Evolutionary conservation across 1,140 invertebrate species (phyloP), one percentile per base, ranked within the genome.

Genomic region (Nasonia vitripennis): DNA sequence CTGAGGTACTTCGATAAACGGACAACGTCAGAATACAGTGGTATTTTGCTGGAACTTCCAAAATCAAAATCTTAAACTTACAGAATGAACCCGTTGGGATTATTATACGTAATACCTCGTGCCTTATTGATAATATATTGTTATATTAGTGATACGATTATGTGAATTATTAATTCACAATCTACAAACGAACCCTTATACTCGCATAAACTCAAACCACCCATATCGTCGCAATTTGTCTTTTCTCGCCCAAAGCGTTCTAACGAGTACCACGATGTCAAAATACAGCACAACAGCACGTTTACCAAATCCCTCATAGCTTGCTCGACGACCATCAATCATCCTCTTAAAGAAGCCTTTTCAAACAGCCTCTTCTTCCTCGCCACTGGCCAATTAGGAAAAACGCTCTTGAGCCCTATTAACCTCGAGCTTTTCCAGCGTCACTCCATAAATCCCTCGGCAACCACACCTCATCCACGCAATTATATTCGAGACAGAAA

Each of bases 211-310:
- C 17, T 62, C 20, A n/a, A 62, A 62, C 5, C 17, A 62, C 17
- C 55, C 55, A n/a, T 62, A n/a, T n/a, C 55, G 55, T n/a, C 55
- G 55, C 55, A 62, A 62, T 62, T 62, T 62, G 55, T 62, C 55
- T 62, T 7, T n/a, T 62, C 55, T 62, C 55, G 55, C 12, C 48
- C 14, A 14, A 51, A 51, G 48, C 48, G 11, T 17, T 12, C 55
- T 62, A 62, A 62, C 55, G 55, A 62, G 14, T 62, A 62, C 7
- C 14, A 6, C 55, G 20, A 62, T n/a, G 55, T 62, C 55, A n/a
- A 62, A 62, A 62, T 62, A 62, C 0, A 0, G 17, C 48, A 55
- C 17, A 55, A 55, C 12, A 55, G 4, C 51, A 20, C 14, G 51
- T 62, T n/a, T n/a, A 62, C 20, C 14, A 62, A 62, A 62, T 62